phyloP scores from a whole-genome alignment of 2,113 vertebrate genomes.

The Archocentrus centrarchus region DNA sequence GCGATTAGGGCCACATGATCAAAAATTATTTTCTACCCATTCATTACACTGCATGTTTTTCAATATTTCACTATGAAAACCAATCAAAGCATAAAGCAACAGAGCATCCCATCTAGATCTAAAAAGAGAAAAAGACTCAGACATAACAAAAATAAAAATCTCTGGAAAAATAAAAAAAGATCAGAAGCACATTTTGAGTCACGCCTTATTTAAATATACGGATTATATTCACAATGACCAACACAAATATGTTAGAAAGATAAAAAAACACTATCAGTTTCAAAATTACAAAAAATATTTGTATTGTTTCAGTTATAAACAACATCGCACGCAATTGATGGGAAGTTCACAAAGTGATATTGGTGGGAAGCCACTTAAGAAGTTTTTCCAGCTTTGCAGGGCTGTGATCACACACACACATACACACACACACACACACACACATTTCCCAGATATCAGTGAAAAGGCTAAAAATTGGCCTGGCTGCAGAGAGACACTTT shows the following conservation, averaged over 20 bases:
- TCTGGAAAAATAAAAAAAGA: background rate
- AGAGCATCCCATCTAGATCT: background rate
- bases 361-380: constrained; percentile 4
- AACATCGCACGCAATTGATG: constrained; percentile 17
- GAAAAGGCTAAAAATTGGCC: constrained; percentile 42
- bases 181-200: constrained; percentile 22
- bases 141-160: background rate
- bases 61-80: constrained; percentile 23
- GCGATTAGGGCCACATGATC: background rate
- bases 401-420: constrained; percentile 29
- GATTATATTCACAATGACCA: background rate
- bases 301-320: constrained; percentile 18
- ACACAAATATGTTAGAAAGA: constrained; percentile 3
- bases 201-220: background rate
- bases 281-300: background rate
- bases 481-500: constrained; percentile 29
- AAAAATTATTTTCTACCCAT: background rate
- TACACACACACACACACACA: too few relatives aligned
- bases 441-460: constrained; percentile 34
- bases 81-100: constrained; percentile 20
- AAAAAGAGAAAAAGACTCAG: background rate
- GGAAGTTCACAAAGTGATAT: constrained; percentile 15
- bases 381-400: background rate
- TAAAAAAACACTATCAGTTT: background rate
- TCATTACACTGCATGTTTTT: constrained; percentile 24